Percentiles rank a stretch among this genome's conserved stretches.
Evolutionary conservation across 2,888 invertebrate species (phyloP).

Genomic region (Luperina testacea): DNA sequence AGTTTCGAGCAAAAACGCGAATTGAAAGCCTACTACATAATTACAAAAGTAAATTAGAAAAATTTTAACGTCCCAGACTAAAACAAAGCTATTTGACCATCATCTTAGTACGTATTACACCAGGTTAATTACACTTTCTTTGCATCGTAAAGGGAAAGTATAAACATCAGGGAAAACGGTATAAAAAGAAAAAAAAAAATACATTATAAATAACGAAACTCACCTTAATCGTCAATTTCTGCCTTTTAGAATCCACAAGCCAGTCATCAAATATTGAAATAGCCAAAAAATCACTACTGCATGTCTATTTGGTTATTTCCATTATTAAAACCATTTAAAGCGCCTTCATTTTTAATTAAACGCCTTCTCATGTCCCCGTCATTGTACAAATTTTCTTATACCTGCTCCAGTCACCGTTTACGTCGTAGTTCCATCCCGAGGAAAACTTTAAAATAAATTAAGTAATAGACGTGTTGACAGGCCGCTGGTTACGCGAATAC

Average conservation of each 20-base stretch:
- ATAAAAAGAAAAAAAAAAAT: slow-evolving; percentile 1
- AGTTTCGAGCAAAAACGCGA: background rate
- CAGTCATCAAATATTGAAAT: background rate
- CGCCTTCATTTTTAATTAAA: background rate
- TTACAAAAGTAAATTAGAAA: background rate
- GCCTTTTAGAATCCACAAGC: no score
- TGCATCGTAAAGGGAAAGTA: slow-evolving; percentile 25
- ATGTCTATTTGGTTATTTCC: background rate
- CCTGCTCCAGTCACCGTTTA: background rate
- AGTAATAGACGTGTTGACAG: slow-evolving; percentile 35
- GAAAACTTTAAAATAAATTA: slow-evolving; percentile 3
- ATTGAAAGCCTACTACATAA: background rate
- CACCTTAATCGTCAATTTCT: slow-evolving; percentile 13
- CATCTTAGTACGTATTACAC: slow-evolving; percentile 12
- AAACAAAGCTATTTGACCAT: background rate
- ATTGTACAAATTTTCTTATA: background rate
- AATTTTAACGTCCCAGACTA: fast-evolving
- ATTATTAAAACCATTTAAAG: background rate
- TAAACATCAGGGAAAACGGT: background rate
- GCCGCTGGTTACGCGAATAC: slow-evolving; percentile 38
- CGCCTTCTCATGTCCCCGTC: background rate
- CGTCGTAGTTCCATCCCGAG: background rate
- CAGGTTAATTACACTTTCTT: slow-evolving; percentile 39
- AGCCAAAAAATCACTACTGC: background rate
- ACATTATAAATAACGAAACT: slow-evolving; percentile 1